Conservation (phyloP, 2,797 vertebrate species). For the Sparidentex hasta region DNA sequence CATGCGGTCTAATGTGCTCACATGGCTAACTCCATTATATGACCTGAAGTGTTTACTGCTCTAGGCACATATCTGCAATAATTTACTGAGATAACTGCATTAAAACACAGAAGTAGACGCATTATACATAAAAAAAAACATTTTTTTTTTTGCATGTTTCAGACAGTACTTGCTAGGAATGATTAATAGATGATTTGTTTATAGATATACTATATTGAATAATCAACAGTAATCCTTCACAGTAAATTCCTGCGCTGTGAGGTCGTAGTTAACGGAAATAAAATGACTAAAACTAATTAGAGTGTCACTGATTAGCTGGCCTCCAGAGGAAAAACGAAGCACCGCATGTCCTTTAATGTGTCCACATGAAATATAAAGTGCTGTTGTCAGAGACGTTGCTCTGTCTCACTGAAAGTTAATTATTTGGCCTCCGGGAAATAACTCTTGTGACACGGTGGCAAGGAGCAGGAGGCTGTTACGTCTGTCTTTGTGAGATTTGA, state of each 20-base stretch:
- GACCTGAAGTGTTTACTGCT: conserved; percentile 61
- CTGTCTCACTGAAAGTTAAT: conserved; percentile 55
- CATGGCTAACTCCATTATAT: conserved; percentile 63
- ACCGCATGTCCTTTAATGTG: conserved; percentile 28
- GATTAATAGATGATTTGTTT: conserved; percentile 31
- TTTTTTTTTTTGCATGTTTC: conserved; percentile 23
- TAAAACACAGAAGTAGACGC: conserved; percentile 24
- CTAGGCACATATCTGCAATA: conserved; percentile 64
- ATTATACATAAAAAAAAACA: conserved; percentile 26
- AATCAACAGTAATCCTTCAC: conserved; percentile 17
- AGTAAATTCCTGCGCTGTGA: conserved; percentile 42
- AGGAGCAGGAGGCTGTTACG: conserved; percentile 34
- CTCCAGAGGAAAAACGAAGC: conserved; percentile 52
- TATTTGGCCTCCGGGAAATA: conserved; percentile 53
- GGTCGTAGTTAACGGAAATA: conserved; percentile 36
- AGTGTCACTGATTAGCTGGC: conserved; percentile 47
- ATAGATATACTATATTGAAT: conserved; percentile 39
- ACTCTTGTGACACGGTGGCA: conserved; percentile 27
- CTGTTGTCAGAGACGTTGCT: conserved; percentile 63
- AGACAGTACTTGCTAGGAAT: conserved; percentile 44
- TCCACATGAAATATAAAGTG: conserved; percentile 76
- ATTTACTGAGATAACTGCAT: conserved; percentile 36
- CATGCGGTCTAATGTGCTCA: conserved; percentile 49
- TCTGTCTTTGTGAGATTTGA: conserved; percentile 53
- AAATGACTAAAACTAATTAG: conserved; percentile 30